Evolutionary conservation across 2,797 vertebrate species (phyloP).

Genomic region (Clarias laeviceps): DNA sequence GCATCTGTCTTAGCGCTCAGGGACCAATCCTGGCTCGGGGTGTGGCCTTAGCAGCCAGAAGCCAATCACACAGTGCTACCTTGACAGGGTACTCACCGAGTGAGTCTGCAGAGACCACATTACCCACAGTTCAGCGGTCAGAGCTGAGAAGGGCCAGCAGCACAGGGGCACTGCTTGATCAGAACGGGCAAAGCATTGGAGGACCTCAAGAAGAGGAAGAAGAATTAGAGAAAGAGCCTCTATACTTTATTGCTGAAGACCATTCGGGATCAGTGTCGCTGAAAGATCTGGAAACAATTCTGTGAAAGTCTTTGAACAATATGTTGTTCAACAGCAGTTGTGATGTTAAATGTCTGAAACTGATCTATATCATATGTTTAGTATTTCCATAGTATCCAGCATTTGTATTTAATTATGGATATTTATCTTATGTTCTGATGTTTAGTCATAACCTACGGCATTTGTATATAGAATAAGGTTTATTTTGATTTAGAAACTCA

Average conservation of each 20-base stretch:
- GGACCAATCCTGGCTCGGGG: constrained; percentile 56
- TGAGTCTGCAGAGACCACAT: constrained; percentile 52
- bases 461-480: neutral
- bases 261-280: constrained; percentile 55
- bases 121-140: constrained; percentile 42
- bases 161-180: constrained; percentile 39
- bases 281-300: constrained; percentile 74
- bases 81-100: constrained; percentile 59
- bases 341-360: neutral
- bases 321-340: neutral
- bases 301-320: constrained; percentile 60
- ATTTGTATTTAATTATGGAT: neutral
- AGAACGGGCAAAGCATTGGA: constrained; percentile 33
- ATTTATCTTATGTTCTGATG: neutral
- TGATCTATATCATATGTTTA: neutral
- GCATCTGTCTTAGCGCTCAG: constrained; percentile 73
- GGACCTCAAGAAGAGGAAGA: constrained; percentile 13
- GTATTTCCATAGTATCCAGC: neutral
- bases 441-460: neutral
- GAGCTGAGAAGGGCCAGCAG: constrained; percentile 45
- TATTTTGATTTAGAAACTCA: neutral
- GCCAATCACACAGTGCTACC: constrained; percentile 52
- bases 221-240: constrained; percentile 38
- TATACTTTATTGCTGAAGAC: constrained; percentile 49
- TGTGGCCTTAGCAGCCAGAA: constrained; percentile 41